Percentiles rank a stretch among this genome's conserved stretches.
Conservation (phyloP, 1,140 invertebrate species). For the Nephotettix cincticeps region DNA sequence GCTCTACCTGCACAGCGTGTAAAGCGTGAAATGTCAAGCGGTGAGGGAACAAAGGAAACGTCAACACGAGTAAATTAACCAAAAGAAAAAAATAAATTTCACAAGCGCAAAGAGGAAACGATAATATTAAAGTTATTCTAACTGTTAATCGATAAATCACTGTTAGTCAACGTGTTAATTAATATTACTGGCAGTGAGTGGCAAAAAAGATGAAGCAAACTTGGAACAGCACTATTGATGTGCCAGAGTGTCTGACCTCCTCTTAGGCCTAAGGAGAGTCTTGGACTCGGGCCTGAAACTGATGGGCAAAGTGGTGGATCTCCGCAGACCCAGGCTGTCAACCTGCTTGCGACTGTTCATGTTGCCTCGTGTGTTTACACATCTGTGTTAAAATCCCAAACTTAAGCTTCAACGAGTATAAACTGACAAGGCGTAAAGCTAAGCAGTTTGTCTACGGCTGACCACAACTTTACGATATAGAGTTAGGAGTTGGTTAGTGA, state of each 20-base stretch:
- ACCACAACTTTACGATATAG: too few species aligned
- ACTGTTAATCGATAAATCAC: neutral
- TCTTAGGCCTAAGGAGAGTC: constrained; percentile 24
- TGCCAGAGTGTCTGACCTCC: constrained; percentile 28
- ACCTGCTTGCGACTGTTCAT: neutral
- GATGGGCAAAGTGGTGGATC: constrained; percentile 31
- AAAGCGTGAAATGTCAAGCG: neutral
- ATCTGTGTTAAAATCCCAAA: neutral
- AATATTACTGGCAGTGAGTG: neutral
- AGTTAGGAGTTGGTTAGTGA: too few species aligned
- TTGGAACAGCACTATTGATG: neutral
- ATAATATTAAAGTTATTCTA: neutral
- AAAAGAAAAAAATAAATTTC: neutral
- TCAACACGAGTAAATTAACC: neutral
- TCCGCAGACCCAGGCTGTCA: neutral
- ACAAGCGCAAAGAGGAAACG: neutral
- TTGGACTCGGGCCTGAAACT: constrained; percentile 26
- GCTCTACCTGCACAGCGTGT: neutral
- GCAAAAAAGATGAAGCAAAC: constrained; percentile 11
- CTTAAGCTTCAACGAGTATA: too few species aligned
- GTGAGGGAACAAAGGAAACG: neutral
- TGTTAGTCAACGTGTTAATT: neutral
- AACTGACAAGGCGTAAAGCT: too few species aligned
- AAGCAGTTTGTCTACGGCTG: too few species aligned
- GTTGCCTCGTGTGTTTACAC: neutral